Base-by-base conservation (phyloP, 1,140 invertebrate species). In the Ericerus pela region DNA sequence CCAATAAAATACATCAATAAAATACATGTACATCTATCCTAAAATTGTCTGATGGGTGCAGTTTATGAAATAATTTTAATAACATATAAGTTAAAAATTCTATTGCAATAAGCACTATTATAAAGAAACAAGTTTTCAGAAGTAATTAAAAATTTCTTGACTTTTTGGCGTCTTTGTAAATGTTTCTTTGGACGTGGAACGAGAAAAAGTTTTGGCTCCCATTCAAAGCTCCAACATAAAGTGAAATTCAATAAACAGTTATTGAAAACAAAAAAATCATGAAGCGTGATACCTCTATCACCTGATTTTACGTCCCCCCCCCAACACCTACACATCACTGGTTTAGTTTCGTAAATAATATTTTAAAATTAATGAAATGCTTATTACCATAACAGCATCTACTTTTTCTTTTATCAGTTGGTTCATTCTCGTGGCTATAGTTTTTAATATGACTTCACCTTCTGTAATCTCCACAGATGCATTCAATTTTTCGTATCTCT, bases 321-420 rank as follows among this genome's bases (percentile, higher is more conserved):
- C n/a, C n/a, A n/a, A 33, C n/a, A 33, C 31, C n/a, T 33, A 33
- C 31, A 33, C 8, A 10, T 33, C 31, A n/a, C 31, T 10, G 31
- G n/a, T n/a, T n/a, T n/a, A n/a, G n/a, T n/a, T n/a, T 33, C 31
- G 8, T 33, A 10, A 33, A 33, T 8, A 33, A n/a, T n/a, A 10
- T 33, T 33, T n/a, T 8, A 33, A 33, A 33, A 33, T 8, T 10
- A 33, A 33, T n/a, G 31, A 33, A 33, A 8, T 8, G 36, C 5
- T 38, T 52, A 54, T 58, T 75, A 81, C 80, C 67, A 74, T 78
- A 38, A 89, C 79, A 22, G 86, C 85, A 60, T 88, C 83, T 72
- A 86, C 85, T 76, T 89, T 90, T 53, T 81, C 75, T 33, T 80
- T 76, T 51, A 89, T 71, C 82, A 88, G 85, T 14, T 76, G 76